Base-by-base conservation (phyloP, 2,888 invertebrate genomes). In the Octonoba sinensis region DNA sequence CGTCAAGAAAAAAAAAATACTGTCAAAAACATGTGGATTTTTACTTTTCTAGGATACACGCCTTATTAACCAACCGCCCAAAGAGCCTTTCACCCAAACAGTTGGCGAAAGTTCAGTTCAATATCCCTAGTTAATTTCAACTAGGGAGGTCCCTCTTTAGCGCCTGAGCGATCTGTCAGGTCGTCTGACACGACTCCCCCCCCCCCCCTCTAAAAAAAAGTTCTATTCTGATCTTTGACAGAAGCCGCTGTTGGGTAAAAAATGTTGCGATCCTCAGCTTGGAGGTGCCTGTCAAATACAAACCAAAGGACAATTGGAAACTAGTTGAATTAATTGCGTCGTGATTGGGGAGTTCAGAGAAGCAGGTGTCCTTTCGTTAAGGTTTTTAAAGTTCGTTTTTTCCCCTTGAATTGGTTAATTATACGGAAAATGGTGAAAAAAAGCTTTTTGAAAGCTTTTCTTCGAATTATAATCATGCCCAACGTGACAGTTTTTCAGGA, bases 81-180 rank as follows among this genome's bases (percentile, higher is more conserved):
- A 12, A 60, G 44, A n/a, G 11, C 46, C 6, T 64, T 64, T 47
- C 64, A 64, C 47, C 20, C 22, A 51, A 15, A 59, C 15, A 16
- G 6, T 27, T 36, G 56, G 47, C 62, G 69, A 62, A 76, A 47
- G 62, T 54, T 24, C 12, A 62, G 76, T 69, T 69, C 51, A 69
- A 69, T 62, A 76, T 46, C 69, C 60, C 62, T 67, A 44, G 44
- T 27, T 69, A 69, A 62, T 69, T 44, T 62, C 69, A 16, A 27
- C 62, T 15, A 49, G 62, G 75, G 69, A 76, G 76, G 65, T 70
- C 70, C 54, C 70, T 77, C 36, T 22, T 78, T 71, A 71, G 70
- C 71, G 65, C 71, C 57, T 71, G 65, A 72, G 51, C 66, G 71
- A 36, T 36, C 44, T 78, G 70, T 78, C 77, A 77, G 49, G n/a